Conservation (phyloP, 1,140 invertebrate species). For the Drosophila oshimai region DNA sequence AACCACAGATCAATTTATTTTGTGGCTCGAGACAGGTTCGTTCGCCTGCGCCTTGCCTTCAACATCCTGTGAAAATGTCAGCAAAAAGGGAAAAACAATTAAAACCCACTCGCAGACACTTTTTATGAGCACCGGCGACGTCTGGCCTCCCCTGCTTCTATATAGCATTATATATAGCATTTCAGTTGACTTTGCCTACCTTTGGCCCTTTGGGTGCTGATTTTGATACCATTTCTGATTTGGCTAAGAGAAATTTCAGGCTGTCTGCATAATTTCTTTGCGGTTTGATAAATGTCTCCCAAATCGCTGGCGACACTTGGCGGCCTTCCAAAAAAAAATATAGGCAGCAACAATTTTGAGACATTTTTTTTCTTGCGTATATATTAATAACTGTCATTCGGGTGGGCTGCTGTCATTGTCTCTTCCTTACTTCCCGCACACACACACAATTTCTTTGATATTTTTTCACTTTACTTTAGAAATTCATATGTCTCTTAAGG, state of each 20-base stretch:
- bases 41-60: neutral
- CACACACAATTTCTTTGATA: conserved; percentile 35
- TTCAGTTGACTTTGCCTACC: conserved; percentile 66
- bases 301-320: conserved; percentile 71
- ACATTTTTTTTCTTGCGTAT: conserved; percentile 11
- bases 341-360: conserved; percentile 51
- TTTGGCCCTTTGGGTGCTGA: conserved; percentile 32
- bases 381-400: conserved; percentile 74
- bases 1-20: conserved; percentile 78
- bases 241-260: conserved; percentile 40
- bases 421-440: conserved; percentile 1
- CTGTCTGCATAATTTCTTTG: conserved; percentile 37
- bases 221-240: conserved; percentile 36
- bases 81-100: conserved; percentile 63
- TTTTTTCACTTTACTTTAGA: conserved; percentile 34
- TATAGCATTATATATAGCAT: neutral
- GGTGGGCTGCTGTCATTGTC: conserved; percentile 26
- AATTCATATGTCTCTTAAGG: conserved; percentile 44
- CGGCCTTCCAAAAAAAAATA: conserved; percentile 54
- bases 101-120: conserved; percentile 62
- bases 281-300: conserved; percentile 70
- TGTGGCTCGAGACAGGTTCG: conserved; percentile 55
- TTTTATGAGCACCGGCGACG: conserved; percentile 51
- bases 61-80: conserved; percentile 31
- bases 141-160: conserved; percentile 1